Percentiles rank a stretch among this genome's conserved stretches.
These are phyloP conservation scores for Speoplatyrhinus poulsoni DNA, from an alignment of 2,113 vertebrate species.

Conservation along the genomic window DNA sequence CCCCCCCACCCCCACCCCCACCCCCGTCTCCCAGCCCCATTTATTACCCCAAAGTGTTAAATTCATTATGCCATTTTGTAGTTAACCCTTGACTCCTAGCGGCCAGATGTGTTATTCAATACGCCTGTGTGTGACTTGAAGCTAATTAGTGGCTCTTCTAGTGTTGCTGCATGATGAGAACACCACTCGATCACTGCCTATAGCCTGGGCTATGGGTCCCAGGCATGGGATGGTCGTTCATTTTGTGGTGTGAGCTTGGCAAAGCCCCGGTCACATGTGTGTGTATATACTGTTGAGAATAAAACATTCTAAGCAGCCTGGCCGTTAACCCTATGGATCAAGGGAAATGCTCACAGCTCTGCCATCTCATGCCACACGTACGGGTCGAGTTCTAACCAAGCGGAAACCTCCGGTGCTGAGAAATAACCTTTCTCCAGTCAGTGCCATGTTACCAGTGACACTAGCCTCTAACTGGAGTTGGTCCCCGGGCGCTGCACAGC, in stretches of 20 bases:
- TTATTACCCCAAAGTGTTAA: slow-evolving; percentile 6
- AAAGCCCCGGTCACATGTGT: not conserved
- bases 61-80: slow-evolving; percentile 20
- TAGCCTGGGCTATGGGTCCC: slow-evolving; percentile 29
- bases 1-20: too few relatives aligned
- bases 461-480: too few relatives aligned
- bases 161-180: slow-evolving; percentile 32
- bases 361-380: too few relatives aligned
- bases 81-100: slow-evolving; percentile 38
- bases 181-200: not conserved
- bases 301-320: too few relatives aligned
- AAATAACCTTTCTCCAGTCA: too few relatives aligned
- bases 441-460: too few relatives aligned
- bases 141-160: slow-evolving; percentile 10
- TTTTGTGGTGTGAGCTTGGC: slow-evolving; percentile 25
- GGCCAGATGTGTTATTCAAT: slow-evolving; percentile 32
- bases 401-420: too few relatives aligned
- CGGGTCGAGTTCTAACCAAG: too few relatives aligned
- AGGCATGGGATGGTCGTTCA: slow-evolving; percentile 16
- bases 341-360: too few relatives aligned
- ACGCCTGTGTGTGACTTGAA: slow-evolving; percentile 10
- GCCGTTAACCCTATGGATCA: too few relatives aligned
- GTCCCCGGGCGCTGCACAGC: too few relatives aligned
- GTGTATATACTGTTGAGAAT: too few relatives aligned
- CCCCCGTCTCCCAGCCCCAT: not conserved